Base-by-base conservation (phyloP, 2,797 vertebrate genomes). In the Hydrocynus forskahlii region DNA sequence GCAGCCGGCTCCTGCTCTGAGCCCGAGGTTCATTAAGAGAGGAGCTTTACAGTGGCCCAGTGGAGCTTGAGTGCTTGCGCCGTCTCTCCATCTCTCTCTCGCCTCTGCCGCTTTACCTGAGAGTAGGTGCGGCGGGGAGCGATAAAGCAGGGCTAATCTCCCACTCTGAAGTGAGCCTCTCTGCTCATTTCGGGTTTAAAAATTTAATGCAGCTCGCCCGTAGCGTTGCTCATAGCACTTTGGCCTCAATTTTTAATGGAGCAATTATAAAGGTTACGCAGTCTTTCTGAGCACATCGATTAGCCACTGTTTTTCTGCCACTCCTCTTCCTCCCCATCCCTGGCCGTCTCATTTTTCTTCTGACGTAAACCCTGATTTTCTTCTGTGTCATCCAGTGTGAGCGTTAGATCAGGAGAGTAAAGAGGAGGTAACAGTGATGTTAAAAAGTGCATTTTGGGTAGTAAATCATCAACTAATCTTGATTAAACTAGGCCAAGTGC, bases 181-280 rank as follows among this genome's bases (percentile, higher is more conserved):
- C 75, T 81, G 79, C 73, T 82, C 79, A 55, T 78, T 76, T 83
- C 73, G 55, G 38, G 81, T 90, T 87, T 90, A 88, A 89, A 67
- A 87, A 60, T 80, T 80, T 89, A 87, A 89, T 90, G 86, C 68
- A 29, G 57, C 48, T 57, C 45, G 54, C 89, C 88, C 66, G 17
- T 63, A 84, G 89, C 81, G 62, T 81, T 8, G 55, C 87, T 87
- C 68, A 72, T 75, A 82, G 81, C 77, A 35, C 74, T 75, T 77
- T 45, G 77, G 69, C 82, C 83, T 88, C 72, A 85, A 87, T 88
- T 86, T 90, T 91, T 89, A 89, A 91, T 89, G 83, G 67, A 76
- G 87, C 84, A 87, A 87, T 92, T 89, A 89, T 59, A 88, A 87
- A 86, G 87, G 85, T 89, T 88, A 88, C 78, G 48, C 73, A 70